Conservation (phyloP, 2,113 vertebrate species). For the Ochotona curzoniae region DNA sequence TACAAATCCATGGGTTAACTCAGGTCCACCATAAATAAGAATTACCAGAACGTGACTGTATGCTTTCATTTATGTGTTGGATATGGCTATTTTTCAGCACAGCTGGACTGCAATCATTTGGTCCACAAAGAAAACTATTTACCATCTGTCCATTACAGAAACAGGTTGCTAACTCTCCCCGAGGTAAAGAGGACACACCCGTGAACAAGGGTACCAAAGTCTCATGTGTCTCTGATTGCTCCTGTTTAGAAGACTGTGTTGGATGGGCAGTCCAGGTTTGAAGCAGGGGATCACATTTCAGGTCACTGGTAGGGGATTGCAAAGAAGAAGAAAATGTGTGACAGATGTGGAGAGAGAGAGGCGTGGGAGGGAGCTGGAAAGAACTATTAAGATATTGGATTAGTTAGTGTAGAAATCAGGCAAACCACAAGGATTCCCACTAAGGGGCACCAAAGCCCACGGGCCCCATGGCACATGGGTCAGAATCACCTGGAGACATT, state of each 20-base stretch:
- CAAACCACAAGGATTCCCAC: background rate
- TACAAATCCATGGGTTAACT: background rate
- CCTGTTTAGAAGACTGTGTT: background rate
- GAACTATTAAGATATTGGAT: background rate
- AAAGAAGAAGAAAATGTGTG: background rate
- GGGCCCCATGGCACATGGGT: background rate
- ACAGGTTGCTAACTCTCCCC: background rate
- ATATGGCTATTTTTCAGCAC: background rate
- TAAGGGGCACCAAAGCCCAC: background rate
- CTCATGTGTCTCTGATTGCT: background rate
- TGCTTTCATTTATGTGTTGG: background rate
- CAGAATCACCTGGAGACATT: constrained; percentile 35
- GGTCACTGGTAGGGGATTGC: background rate
- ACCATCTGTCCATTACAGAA: background rate
- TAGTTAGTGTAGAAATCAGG: constrained; percentile 41
- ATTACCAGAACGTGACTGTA: background rate
- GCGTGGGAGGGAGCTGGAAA: background rate
- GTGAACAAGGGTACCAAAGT: background rate
- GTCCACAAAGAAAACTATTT: background rate
- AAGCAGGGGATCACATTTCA: background rate
- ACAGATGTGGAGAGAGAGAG: constrained; percentile 41
- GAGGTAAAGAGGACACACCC: background rate
- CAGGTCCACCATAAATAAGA: background rate
- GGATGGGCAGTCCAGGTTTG: background rate
- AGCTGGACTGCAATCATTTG: constrained; percentile 16